Percentiles rank a stretch among this genome's conserved stretches.
Evolutionary conservation across 2,797 vertebrate species (phyloP).

Genomic region (Gymnodraco acuticeps): DNA sequence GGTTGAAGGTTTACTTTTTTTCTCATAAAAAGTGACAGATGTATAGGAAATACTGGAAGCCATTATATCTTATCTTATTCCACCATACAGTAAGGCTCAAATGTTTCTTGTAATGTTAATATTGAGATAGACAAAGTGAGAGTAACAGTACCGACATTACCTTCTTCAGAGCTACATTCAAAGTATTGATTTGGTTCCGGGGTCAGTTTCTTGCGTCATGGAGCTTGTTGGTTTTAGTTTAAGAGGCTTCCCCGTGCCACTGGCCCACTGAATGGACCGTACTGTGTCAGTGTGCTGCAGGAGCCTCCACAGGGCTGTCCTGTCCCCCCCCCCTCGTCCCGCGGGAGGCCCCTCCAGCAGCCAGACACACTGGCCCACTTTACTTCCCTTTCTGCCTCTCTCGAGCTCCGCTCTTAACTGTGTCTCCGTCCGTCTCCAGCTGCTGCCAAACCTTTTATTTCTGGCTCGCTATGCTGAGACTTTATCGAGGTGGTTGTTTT

Average conservation of each 20-base stretch:
- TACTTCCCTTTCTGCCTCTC: slow-evolving; percentile 41
- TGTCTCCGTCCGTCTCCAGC: slow-evolving; percentile 54
- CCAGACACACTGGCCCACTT: slow-evolving; percentile 83
- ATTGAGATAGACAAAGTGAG: background rate
- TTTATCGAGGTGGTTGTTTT: slow-evolving; percentile 46
- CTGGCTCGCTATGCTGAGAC: slow-evolving; percentile 9
- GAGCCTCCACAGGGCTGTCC: slow-evolving; percentile 62
- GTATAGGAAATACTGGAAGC: background rate
- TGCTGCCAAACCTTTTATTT: slow-evolving; percentile 66
- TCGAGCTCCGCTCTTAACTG: slow-evolving; percentile 35
- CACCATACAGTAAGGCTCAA: background rate
- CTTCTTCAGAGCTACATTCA: background rate
- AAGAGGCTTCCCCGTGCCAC: slow-evolving; percentile 49
- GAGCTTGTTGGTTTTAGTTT: background rate
- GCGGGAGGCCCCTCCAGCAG: slow-evolving; percentile 69
- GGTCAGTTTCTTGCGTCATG: background rate
- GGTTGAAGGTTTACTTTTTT: background rate
- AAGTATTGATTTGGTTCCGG: background rate
- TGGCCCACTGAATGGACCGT: slow-evolving; percentile 68
- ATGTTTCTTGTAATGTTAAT: too few relatives aligned
- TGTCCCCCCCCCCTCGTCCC: slow-evolving; percentile 67
- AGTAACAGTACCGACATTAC: background rate
- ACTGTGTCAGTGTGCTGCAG: slow-evolving; percentile 69
- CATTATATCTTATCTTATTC: background rate
- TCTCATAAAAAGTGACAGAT: too few relatives aligned